Conservation (phyloP, 2,113 vertebrate genomes). For the Sinocyclocheilus anophthalmus region DNA sequence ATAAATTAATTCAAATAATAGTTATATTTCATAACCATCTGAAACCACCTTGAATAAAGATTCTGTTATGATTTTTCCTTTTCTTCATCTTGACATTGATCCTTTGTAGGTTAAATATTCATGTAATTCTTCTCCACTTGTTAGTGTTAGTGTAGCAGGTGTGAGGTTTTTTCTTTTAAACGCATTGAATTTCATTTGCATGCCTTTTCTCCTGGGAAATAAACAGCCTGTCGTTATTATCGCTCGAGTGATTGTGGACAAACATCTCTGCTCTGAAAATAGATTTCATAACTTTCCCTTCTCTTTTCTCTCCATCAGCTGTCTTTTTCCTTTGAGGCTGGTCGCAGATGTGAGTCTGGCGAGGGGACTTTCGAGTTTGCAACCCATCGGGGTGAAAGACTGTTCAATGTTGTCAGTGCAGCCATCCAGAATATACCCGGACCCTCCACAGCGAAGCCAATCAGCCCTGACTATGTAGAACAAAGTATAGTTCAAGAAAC, state of each 20-base stretch:
- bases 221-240: conserved; percentile 7
- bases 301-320: conserved; percentile 67
- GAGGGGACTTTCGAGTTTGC: conserved; percentile 93
- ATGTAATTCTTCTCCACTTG: not conserved
- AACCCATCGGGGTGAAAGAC: conserved; percentile 80
- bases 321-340: conserved; percentile 92
- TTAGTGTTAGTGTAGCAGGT: not conserved
- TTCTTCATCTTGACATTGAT: not conserved
- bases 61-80: not conserved
- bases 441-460: not conserved
- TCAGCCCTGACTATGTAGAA: not conserved
- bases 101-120: not conserved
- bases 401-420: conserved; percentile 82
- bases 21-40: not conserved
- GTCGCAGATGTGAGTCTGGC: conserved; percentile 84
- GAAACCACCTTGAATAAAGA: not conserved
- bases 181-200: conserved; percentile 13
- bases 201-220: conserved; percentile 8
- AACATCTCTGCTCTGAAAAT: conserved; percentile 19
- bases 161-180: not conserved
- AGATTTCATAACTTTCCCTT: conserved; percentile 24
- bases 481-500: not conserved
- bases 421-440: conserved; percentile 73
- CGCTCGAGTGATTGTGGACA: conserved; percentile 20
- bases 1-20: too few relatives aligned